Evolutionary conservation across 2,888 invertebrate genomes (phyloP).

Genomic region (Frankliniella fusca): DNA sequence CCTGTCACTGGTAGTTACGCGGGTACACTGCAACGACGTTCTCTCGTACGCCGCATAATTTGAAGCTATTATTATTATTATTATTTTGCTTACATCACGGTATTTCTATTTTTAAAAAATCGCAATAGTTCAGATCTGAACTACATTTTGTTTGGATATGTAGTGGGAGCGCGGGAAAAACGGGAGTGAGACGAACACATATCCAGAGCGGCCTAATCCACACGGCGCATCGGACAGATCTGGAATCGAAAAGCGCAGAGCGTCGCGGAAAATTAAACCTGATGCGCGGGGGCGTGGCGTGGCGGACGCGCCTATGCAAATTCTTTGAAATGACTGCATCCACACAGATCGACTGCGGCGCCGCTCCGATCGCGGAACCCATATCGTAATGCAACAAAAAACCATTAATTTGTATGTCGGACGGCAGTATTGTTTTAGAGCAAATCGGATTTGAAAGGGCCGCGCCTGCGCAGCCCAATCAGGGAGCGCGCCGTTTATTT

Average conservation of each 20-base stretch:
- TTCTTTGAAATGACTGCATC: not conserved
- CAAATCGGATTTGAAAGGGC: conserved; percentile 15
- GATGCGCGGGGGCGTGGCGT: not conserved
- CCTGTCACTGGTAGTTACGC: too few species aligned
- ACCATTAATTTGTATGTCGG: conserved; percentile 9
- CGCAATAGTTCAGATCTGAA: too few species aligned
- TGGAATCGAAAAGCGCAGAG: not conserved
- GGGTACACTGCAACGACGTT: too few species aligned
- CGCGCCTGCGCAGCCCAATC: not conserved
- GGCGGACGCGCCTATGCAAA: not conserved
- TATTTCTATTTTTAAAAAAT: too few species aligned
- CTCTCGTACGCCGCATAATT: too few species aligned
- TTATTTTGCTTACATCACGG: too few species aligned
- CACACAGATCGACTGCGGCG: not conserved
- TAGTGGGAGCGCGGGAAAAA: not conserved
- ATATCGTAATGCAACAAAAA: conserved; percentile 10
- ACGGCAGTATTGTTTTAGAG: conserved; percentile 3
- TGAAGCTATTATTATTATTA: too few species aligned
- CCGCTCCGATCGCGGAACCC: not conserved
- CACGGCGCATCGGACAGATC: not conserved
- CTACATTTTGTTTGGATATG: not conserved
- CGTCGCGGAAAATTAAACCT: conserved; percentile 12
- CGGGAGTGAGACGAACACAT: not conserved
- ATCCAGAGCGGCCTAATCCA: not conserved
- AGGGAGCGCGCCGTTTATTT: not conserved